Evolutionary conservation across 1,140 invertebrate genomes (phyloP), one percentile per base, ranked within the genome.

Genomic region (Drosophila kepulauana): DNA sequence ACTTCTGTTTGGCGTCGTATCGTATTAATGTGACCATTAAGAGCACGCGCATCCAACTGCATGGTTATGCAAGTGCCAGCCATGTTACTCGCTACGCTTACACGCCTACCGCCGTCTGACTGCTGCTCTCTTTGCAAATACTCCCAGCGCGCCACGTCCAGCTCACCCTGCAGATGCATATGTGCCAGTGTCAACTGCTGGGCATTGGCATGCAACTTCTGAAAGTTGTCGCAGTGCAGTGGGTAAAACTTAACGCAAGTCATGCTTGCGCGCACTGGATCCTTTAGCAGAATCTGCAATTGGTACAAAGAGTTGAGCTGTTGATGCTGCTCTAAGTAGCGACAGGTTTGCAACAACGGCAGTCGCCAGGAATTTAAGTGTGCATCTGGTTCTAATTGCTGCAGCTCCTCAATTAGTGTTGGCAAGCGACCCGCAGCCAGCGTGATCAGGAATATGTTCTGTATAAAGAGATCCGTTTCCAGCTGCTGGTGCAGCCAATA

Each of bases 211-310:
- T 92, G 93, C 35, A 96, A 79, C 73, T 95, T 94, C 0, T 92
- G 92, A 79, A 94, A 96, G 57, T 92, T 94, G 1, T 92, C 92
- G 4, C 94, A 92, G 33, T 94, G 93, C 20, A 94, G 93, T 1
- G 94, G 92, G 84, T 96, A 97, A 82, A 96, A 95, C 67, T 94
- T 93, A 6, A 96, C 95, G 76, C 96, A 96, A 0, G 96, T 96
- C 92, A 96, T 96, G 0, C 96, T 94, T 0, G 96, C 96, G 63
- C 96, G 93, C 4, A 96, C 93, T 59, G 94, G 94, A 91, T 97
- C 96, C 6, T 94, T 94, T 77, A 95, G 94, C 16, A 95, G 94
- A 4, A 95, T 88, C 82, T 97, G 96, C 41, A 96, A 76, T 54
- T 95, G 94, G 92, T 96, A 96, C 1, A 97, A 91, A 3, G 94